Percentiles rank a stretch among this genome's conserved stretches.
Conservation (phyloP, 2,888 invertebrate genomes). For the Rhagophthalmus giganteus region DNA sequence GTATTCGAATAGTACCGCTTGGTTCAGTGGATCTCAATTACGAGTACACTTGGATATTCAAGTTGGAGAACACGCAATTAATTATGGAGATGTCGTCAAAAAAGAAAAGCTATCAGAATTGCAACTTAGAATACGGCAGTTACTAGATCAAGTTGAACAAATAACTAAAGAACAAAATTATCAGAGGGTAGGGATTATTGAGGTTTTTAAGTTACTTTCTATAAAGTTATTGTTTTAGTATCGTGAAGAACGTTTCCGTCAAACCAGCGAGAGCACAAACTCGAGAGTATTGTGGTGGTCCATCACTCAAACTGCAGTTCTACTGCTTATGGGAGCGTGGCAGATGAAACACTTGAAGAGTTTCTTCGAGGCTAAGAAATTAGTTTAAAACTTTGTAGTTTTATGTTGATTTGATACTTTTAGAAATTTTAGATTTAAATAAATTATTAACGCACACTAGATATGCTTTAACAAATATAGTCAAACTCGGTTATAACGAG, state of each 20-base stretch:
- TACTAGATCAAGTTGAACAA: slow-evolving; percentile 97
- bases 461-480: too few species aligned
- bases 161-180: slow-evolving; percentile 99
- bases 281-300: slow-evolving; percentile 97
- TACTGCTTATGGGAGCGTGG: slow-evolving; percentile 95
- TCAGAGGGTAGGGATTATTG: slow-evolving; percentile 79
- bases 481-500: too few species aligned
- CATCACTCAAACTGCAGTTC: slow-evolving; percentile 84
- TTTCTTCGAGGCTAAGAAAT: slow-evolving; percentile 99
- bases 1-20: slow-evolving; percentile 96
- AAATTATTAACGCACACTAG: too few species aligned
- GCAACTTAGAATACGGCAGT: slow-evolving; percentile 90
- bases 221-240: slow-evolving; percentile 63
- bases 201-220: slow-evolving; percentile 1
- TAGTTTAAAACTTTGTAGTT: too few species aligned
- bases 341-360: slow-evolving; percentile 99
- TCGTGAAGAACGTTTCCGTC: slow-evolving; percentile 95
- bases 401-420: too few species aligned
- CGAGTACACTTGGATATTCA: slow-evolving; percentile 95
- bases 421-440: too few species aligned
- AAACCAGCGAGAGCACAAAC: slow-evolving; percentile 98
- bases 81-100: slow-evolving; percentile 95
- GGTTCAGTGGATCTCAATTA: slow-evolving; percentile 97
- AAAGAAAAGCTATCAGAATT: slow-evolving; percentile 96
- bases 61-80: slow-evolving; percentile 98